A percentile compares a stretch with the other conserved stretches of the same genome.
These are phyloP conservation scores for Danio choprae DNA, from an alignment of 2,797 vertebrate species.

Conservation along the genomic window DNA sequence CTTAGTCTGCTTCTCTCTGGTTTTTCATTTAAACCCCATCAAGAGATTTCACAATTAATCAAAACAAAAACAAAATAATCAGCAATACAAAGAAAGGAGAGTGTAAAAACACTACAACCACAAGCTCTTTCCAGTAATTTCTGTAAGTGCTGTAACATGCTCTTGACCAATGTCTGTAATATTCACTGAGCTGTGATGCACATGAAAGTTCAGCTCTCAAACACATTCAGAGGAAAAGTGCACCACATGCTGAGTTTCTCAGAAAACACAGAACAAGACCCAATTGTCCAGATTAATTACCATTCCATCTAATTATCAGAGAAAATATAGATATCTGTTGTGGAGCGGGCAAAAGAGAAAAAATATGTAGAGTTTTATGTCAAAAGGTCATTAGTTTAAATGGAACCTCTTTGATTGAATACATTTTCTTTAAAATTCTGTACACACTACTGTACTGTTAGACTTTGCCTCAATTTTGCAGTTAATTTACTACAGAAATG, in stretches of 20 bases:
- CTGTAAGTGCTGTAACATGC: not conserved
- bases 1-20: not conserved
- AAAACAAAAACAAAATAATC: constrained; percentile 7
- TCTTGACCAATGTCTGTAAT: not conserved
- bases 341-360: constrained; percentile 1
- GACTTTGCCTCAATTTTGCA: too few species aligned
- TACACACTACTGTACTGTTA: too few species aligned
- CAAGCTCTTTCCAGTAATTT: not conserved
- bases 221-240: constrained; percentile 11
- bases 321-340: not conserved
- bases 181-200: not conserved
- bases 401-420: not conserved
- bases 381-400: not conserved
- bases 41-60: not conserved
- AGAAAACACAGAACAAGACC: constrained; percentile 19
- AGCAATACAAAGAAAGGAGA: not conserved
- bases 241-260: not conserved
- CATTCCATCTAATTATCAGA: not conserved
- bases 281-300: constrained; percentile 22
- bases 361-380: not conserved
- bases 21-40: constrained; percentile 18
- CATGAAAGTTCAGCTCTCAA: constrained; percentile 10
- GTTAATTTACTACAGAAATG: too few species aligned
- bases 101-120: not conserved
- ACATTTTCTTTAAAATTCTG: not conserved